A percentile compares a stretch with the other conserved stretches of the same genome.
phyloP scores from a whole-genome alignment of 2,797 vertebrate species.

The Bucorvus abyssinicus region DNA sequence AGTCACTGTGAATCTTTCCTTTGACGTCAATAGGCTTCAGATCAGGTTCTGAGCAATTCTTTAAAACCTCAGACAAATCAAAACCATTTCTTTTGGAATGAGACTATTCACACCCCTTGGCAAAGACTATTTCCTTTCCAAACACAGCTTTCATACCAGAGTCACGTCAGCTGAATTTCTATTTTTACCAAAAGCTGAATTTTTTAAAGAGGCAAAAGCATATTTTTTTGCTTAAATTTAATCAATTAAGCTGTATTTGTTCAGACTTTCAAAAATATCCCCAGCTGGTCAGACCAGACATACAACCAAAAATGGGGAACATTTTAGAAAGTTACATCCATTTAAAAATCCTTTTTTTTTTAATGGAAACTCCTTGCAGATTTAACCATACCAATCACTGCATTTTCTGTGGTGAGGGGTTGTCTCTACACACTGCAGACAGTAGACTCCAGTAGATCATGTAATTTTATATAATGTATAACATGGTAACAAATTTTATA shows the following conservation, averaged over 20 bases:
- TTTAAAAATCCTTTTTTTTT: fast-evolving
- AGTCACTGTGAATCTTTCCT: conserved; percentile 43
- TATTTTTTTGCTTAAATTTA: conserved; percentile 29
- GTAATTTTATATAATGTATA: neutral
- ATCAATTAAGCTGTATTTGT: neutral
- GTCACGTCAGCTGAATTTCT: conserved; percentile 12
- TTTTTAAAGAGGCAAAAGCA: conserved; percentile 12
- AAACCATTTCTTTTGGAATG: conserved; percentile 62
- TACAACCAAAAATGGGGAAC: neutral
- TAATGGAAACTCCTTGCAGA: neutral
- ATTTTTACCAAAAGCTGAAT: conserved; percentile 20
- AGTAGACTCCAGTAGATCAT: neutral
- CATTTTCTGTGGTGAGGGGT: neutral
- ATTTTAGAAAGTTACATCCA: neutral
- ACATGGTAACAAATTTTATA: neutral
- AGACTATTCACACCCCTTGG: conserved; percentile 27
- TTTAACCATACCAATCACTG: neutral
- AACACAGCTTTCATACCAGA: neutral
- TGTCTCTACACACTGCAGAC: neutral
- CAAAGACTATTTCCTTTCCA: conserved; percentile 61
- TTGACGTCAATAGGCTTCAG: conserved; percentile 65
- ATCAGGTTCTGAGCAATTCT: conserved; percentile 47
- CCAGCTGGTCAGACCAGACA: neutral
- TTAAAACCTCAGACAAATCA: conserved; percentile 65
- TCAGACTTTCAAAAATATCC: neutral